A percentile compares a stretch with the other conserved stretches of the same genome.
phyloP scores from a whole-genome alignment of 2,113 vertebrate genomes.

The Elaphurus davidianus region DNA sequence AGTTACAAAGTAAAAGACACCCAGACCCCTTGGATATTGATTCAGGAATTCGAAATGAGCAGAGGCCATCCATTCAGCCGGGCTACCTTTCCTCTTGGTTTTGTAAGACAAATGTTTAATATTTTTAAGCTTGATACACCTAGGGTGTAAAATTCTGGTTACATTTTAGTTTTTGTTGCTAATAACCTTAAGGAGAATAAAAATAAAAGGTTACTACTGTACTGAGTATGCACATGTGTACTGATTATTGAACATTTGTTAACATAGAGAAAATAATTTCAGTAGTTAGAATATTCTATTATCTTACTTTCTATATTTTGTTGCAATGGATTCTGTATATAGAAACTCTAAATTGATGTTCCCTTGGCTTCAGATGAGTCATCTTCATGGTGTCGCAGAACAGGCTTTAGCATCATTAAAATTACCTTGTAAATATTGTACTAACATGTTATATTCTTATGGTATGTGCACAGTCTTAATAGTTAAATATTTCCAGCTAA shows the following conservation, averaged over 20 bases:
- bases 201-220: background rate
- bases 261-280: background rate
- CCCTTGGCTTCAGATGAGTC: background rate
- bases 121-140: background rate
- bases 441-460: background rate
- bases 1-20: background rate
- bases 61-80: background rate
- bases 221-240: background rate
- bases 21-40: background rate
- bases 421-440: constrained; percentile 24
- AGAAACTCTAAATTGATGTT: background rate
- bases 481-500: background rate
- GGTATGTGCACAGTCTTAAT: background rate
- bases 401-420: background rate
- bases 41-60: background rate
- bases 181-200: background rate
- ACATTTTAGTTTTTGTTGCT: background rate
- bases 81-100: background rate
- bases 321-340: background rate
- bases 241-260: background rate
- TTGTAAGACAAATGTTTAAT: background rate
- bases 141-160: background rate
- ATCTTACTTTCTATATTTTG: background rate
- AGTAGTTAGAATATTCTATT: background rate
- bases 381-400: background rate